Evolutionary conservation across 2,888 invertebrate species (phyloP).

Genomic region (Tetrapedia diversipes): DNA sequence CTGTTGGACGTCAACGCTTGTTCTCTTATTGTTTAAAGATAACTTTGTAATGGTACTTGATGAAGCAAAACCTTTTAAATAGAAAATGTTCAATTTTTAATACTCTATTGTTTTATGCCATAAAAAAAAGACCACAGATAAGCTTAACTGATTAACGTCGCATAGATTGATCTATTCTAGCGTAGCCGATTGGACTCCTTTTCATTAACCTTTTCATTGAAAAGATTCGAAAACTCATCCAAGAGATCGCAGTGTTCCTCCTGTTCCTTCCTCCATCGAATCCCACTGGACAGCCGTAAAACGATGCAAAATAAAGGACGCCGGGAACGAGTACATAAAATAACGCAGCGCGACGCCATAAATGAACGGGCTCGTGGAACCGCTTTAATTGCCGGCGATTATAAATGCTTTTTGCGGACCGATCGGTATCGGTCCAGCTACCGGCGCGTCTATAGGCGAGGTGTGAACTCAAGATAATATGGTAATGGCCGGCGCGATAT

Average conservation of each 20-base stretch:
- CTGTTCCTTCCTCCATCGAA: neutral
- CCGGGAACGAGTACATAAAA: slow-evolving; percentile 34
- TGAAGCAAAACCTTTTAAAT: too few relatives aligned
- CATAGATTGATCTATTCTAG: too few relatives aligned
- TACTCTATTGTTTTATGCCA: too few relatives aligned
- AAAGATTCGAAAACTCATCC: too few relatives aligned
- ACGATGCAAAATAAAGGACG: slow-evolving; percentile 1
- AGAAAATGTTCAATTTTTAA: too few relatives aligned
- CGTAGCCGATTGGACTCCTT: too few relatives aligned
- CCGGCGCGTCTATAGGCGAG: slow-evolving; percentile 49
- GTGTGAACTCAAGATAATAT: slow-evolving; percentile 70
- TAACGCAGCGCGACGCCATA: slow-evolving; percentile 21
- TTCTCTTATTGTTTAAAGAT: too few relatives aligned
- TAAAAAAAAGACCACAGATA: too few relatives aligned
- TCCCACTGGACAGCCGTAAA: neutral
- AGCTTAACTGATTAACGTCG: too few relatives aligned
- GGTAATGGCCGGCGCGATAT: slow-evolving; percentile 64
- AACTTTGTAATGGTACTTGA: too few relatives aligned
- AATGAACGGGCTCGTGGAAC: slow-evolving; percentile 7
- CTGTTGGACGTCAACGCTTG: too few relatives aligned
- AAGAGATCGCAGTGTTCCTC: neutral
- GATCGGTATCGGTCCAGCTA: slow-evolving; percentile 63
- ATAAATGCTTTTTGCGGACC: slow-evolving; percentile 51
- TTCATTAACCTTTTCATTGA: too few relatives aligned
- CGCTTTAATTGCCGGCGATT: slow-evolving; percentile 60